Evolutionary conservation across 2,797 vertebrate genomes (phyloP).

Genomic region (Myiothlypis chrysogaster): DNA sequence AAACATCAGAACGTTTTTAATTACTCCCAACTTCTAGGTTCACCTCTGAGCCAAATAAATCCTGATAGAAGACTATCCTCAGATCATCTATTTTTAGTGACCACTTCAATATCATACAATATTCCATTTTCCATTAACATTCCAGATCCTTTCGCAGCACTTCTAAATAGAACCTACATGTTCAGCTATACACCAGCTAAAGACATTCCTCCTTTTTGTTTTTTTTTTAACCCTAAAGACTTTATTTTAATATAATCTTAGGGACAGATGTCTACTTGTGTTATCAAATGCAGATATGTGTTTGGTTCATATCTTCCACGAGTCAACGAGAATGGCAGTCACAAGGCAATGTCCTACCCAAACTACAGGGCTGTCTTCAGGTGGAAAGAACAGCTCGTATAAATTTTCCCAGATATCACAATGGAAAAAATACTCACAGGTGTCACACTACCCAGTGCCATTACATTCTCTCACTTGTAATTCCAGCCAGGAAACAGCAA

Average conservation of each 20-base stretch:
- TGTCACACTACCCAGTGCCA: neutral
- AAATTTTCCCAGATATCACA: neutral
- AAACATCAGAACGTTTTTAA: neutral
- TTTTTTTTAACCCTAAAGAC: neutral
- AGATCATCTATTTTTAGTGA: neutral
- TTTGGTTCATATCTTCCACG: neutral
- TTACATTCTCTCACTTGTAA: slow-evolving; percentile 15
- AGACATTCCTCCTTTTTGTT: neutral
- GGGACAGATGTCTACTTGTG: neutral
- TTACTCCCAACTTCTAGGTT: neutral
- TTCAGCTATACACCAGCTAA: neutral
- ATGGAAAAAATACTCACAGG: neutral
- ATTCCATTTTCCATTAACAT: neutral
- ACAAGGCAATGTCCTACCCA: neutral
- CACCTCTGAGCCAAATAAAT: neutral
- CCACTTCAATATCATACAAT: neutral
- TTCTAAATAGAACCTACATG: neutral
- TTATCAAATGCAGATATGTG: neutral
- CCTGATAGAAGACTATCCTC: neutral
- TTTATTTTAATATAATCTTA: neutral
- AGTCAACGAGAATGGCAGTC: neutral
- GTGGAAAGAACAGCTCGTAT: neutral
- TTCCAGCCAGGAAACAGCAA: slow-evolving; percentile 56
- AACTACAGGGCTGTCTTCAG: neutral
- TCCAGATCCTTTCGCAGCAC: neutral